Evolutionary conservation across 2,888 invertebrate genomes (phyloP).

Genomic region (Mesopsocus fuscifrons): DNA sequence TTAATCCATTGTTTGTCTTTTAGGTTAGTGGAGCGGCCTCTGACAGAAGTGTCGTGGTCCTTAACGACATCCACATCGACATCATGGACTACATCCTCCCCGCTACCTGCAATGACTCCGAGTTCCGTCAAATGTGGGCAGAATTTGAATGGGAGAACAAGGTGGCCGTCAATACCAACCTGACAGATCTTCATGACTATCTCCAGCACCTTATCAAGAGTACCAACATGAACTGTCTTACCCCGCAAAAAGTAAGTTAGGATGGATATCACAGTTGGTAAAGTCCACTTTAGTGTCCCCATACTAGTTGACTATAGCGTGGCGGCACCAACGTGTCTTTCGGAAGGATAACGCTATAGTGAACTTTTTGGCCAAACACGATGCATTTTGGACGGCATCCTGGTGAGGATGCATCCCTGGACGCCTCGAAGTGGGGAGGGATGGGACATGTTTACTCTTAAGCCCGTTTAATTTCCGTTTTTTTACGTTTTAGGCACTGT

Average conservation of each 20-base stretch:
- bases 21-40: constrained; percentile 70
- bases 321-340: no score
- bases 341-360: no score
- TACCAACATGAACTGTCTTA: constrained; percentile 98
- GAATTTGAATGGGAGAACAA: constrained; percentile 99
- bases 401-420: no score
- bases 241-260: constrained; percentile 65
- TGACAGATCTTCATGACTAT: constrained; percentile 85
- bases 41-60: constrained; percentile 90
- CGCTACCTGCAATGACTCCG: constrained; percentile 80
- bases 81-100: constrained; percentile 99
- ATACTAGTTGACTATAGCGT: no score
- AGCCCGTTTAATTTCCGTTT: no score
- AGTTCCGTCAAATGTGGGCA: constrained; percentile 99
- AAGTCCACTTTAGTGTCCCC: no score
- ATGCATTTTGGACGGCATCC: no score
- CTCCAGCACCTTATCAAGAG: constrained; percentile 77
- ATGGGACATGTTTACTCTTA: no score
- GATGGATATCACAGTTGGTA: neutral
- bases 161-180: constrained; percentile 81
- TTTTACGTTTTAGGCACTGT: constrained; percentile 56
- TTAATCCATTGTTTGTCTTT: neutral
- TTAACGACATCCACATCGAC: constrained; percentile 98
- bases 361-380: no score
- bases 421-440: no score